phyloP scores from a whole-genome alignment of 2,888 invertebrate species.

The Scrobipalpa costella region DNA sequence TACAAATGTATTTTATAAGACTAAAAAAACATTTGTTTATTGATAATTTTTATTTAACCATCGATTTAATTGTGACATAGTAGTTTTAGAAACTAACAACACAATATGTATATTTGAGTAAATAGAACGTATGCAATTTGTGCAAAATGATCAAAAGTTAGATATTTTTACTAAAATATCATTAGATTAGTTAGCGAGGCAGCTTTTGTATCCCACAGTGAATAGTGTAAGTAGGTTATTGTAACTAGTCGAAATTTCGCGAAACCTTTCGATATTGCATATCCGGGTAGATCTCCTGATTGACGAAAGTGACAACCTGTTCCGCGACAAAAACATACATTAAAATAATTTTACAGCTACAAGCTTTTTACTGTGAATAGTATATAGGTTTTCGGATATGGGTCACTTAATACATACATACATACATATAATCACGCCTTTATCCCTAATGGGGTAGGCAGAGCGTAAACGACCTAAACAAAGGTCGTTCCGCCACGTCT shows the following conservation, averaged over 20 bases:
- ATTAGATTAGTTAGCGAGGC: conserved; percentile 52
- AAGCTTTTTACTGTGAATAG: no score
- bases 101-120: conserved; percentile 32
- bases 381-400: no score
- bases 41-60: conserved; percentile 15
- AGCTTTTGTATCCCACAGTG: conserved; percentile 70
- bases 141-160: conserved; percentile 65
- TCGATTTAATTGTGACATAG: conserved; percentile 23
- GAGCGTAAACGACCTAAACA: no score
- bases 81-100: conserved; percentile 19
- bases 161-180: conserved; percentile 70
- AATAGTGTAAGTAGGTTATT: conserved; percentile 28
- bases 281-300: no score
- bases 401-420: no score
- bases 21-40: conserved; percentile 14
- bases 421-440: no score
- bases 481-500: no score
- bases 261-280: conserved; percentile 51
- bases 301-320: no score
- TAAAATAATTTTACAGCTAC: no score
- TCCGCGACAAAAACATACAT: no score
- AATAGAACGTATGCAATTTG: conserved; percentile 63
- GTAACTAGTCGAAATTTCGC: conserved; percentile 63
- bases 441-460: no score
- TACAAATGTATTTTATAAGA: conserved; percentile 63